phyloP scores from a whole-genome alignment of 2,888 invertebrate species.

The Lycocerus yunnanus region DNA sequence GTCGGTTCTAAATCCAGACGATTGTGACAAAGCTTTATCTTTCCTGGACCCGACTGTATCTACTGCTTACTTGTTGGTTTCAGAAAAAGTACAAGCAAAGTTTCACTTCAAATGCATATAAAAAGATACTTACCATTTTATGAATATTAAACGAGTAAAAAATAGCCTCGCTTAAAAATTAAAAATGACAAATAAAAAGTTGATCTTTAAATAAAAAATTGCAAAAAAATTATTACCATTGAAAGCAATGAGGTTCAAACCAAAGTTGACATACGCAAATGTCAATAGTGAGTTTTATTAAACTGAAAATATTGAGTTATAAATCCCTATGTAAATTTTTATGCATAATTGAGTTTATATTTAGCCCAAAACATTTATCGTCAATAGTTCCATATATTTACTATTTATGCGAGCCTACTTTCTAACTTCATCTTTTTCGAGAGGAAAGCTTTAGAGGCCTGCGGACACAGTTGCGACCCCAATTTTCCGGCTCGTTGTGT shows the following conservation, averaged over 20 bases:
- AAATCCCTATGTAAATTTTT: not conserved
- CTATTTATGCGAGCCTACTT: constrained; percentile 18
- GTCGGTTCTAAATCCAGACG: no score
- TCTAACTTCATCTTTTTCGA: constrained; percentile 21
- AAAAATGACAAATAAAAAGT: no score
- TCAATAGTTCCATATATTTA: constrained; percentile 15
- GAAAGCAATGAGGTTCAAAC: not conserved
- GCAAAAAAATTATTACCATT: no score
- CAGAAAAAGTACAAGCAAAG: no score
- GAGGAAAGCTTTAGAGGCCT: constrained; percentile 24
- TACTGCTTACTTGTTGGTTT: no score
- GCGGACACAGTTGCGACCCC: constrained; percentile 39
- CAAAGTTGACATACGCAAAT: not conserved
- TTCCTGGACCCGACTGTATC: no score
- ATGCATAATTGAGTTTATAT: constrained; percentile 8
- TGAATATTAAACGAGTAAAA: no score
- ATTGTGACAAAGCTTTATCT: no score
- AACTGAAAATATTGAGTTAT: not conserved
- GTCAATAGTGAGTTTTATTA: not conserved
- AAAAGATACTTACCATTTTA: no score
- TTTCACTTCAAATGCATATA: no score
- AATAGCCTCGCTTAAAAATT: no score
- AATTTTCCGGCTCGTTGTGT: constrained; percentile 53
- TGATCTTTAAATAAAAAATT: no score
- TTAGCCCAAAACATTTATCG: not conserved